Evolutionary conservation across 2,113 vertebrate species (phyloP).

Genomic region (Spizaetus ornatus): DNA sequence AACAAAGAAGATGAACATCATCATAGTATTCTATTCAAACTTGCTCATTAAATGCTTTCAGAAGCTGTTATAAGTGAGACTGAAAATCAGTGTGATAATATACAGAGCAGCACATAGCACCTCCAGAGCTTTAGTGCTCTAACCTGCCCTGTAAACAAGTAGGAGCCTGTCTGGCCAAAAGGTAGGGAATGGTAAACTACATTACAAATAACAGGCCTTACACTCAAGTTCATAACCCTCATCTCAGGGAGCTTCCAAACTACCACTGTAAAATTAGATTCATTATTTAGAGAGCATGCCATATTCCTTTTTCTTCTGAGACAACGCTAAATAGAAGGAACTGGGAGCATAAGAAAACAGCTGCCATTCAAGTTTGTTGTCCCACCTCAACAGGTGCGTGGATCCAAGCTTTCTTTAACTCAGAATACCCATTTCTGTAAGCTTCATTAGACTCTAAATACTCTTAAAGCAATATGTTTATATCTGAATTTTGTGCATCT

Average conservation of each 20-base stretch:
- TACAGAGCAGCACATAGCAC: background rate
- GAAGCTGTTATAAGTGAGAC: background rate
- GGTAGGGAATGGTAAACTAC: background rate
- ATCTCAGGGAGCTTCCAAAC: background rate
- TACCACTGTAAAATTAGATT: background rate
- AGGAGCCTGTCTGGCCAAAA: background rate
- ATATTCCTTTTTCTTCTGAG: background rate
- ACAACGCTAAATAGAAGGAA: background rate
- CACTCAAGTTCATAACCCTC: background rate
- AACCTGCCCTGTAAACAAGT: background rate
- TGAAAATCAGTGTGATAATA: background rate
- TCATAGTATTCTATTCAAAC: background rate
- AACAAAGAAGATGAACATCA: background rate
- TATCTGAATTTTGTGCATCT: background rate
- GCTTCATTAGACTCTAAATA: background rate
- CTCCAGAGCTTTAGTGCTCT: background rate
- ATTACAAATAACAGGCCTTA: background rate
- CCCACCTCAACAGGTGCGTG: rapidly evolving
- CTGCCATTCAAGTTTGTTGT: background rate
- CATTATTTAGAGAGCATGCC: background rate
- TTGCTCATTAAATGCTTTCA: background rate
- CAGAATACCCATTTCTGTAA: background rate
- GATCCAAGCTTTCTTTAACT: background rate
- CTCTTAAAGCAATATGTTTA: background rate
- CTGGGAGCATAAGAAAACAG: background rate